Conservation (phyloP, 2,113 vertebrate genomes). For the Clupea harengus region DNA sequence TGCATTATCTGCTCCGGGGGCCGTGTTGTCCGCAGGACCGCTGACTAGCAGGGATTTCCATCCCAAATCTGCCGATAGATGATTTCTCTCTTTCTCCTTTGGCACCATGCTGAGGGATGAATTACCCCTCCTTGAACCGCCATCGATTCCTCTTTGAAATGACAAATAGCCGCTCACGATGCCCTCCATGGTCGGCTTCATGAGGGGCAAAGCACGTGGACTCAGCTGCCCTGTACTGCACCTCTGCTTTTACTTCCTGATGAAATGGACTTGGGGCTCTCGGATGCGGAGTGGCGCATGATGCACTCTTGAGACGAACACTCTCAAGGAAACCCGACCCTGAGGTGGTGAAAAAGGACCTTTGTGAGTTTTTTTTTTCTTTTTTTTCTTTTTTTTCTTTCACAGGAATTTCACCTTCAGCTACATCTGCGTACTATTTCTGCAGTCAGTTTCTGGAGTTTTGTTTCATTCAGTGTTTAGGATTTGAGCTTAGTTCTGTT, state of each 20-base stretch:
- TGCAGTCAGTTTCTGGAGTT: neutral
- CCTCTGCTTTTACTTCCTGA: neutral
- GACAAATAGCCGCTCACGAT: slow-evolving; percentile 30
- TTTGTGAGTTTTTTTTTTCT: neutral
- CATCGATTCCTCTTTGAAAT: slow-evolving; percentile 41
- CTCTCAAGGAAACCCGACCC: neutral
- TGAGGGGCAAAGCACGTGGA: neutral
- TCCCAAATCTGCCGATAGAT: slow-evolving; percentile 32
- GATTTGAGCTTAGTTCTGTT: neutral
- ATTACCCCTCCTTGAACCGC: slow-evolving; percentile 37
- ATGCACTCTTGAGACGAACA: neutral
- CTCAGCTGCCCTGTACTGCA: neutral
- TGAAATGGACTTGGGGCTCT: neutral
- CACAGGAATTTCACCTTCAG: neutral
- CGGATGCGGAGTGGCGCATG: neutral
- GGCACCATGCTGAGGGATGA: slow-evolving; percentile 23
- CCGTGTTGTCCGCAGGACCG: neutral
- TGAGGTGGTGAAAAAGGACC: neutral
- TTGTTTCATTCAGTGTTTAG: neutral
- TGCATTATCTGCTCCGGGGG: slow-evolving; percentile 30
- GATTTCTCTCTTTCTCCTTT: slow-evolving; percentile 22
- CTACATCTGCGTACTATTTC: neutral
- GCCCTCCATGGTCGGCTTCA: slow-evolving; percentile 10
- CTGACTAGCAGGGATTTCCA: slow-evolving; percentile 32
- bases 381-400: neutral